Conservation (phyloP, 2,113 vertebrate species). For the Cheirogaleus medius region DNA sequence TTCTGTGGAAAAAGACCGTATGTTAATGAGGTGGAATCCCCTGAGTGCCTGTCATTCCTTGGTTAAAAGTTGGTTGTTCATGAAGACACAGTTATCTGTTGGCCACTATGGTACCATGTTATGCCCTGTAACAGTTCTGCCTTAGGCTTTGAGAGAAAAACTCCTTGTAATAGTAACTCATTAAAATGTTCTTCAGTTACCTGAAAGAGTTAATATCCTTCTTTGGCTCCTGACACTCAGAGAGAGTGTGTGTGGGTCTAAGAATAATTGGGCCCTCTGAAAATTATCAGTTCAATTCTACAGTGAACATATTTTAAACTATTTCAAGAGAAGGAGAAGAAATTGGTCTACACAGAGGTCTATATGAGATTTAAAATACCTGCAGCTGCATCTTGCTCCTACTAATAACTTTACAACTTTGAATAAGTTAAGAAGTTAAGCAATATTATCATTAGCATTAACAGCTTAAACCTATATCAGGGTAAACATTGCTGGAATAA, state of each 20-base stretch:
- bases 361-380: constrained; percentile 52
- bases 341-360: constrained; percentile 46
- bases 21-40: not conserved
- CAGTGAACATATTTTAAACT: constrained; percentile 53
- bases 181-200: constrained; percentile 60
- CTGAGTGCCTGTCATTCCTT: constrained; percentile 10
- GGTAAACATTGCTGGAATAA: not conserved
- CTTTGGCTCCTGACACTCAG: not conserved
- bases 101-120: not conserved
- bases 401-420: not conserved
- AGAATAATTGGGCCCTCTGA: constrained; percentile 74
- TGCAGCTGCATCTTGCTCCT: not conserved
- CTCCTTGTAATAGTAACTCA: constrained; percentile 66
- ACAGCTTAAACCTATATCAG: not conserved
- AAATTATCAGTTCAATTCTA: constrained; percentile 65
- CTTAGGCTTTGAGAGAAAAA: constrained; percentile 66
- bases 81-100: not conserved
- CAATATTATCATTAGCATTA: not conserved
- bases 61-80: constrained; percentile 14
- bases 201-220: constrained; percentile 57
- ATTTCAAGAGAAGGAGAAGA: constrained; percentile 45
- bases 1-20: not conserved
- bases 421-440: constrained; percentile 3
- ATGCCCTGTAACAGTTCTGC: constrained; percentile 40
- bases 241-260: constrained; percentile 1